Conservation (phyloP, 2,888 invertebrate genomes). For the Agrypnus murinus region DNA sequence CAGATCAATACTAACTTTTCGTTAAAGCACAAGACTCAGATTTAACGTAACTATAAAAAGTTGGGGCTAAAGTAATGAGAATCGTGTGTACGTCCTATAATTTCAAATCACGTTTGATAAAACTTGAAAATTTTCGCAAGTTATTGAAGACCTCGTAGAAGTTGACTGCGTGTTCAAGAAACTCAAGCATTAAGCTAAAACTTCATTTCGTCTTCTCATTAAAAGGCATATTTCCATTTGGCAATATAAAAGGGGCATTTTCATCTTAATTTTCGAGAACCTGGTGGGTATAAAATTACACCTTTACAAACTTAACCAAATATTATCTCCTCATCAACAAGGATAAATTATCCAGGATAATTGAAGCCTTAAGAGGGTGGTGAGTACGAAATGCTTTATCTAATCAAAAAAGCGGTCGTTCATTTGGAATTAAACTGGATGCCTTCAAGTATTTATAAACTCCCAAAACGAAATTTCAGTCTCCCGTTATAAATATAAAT, state of each 20-base stretch:
- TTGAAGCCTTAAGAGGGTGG: constrained; percentile 46
- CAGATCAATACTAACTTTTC: constrained; percentile 13
- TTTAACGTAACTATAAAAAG: constrained; percentile 20
- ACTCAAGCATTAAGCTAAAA: constrained; percentile 37
- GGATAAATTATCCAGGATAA: constrained; percentile 50
- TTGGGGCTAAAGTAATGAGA: constrained; percentile 18
- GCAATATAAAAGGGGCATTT: constrained; percentile 44
- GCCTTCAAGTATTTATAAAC: constrained; percentile 58
- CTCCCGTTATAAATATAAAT: constrained; percentile 62
- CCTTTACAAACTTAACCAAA: constrained; percentile 48
- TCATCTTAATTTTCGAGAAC: constrained; percentile 44
- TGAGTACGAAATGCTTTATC: constrained; percentile 48
- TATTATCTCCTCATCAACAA: constrained; percentile 49
- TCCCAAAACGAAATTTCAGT: constrained; percentile 52
- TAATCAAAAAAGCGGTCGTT: constrained; percentile 52
- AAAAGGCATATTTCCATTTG: constrained; percentile 46
- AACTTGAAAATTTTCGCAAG: constrained; percentile 26
- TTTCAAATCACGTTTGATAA: constrained; percentile 28
- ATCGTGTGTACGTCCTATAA: constrained; percentile 11
- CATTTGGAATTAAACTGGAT: constrained; percentile 59
- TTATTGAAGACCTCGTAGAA: constrained; percentile 24
- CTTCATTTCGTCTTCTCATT: constrained; percentile 43
- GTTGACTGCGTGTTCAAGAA: constrained; percentile 32
- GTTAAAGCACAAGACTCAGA: constrained; percentile 1
- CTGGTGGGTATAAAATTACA: constrained; percentile 45